Percentiles rank a stretch among this genome's conserved stretches.
phyloP scores from a whole-genome alignment of 2,888 invertebrate genomes.

The Aspidiotus rigidus region DNA sequence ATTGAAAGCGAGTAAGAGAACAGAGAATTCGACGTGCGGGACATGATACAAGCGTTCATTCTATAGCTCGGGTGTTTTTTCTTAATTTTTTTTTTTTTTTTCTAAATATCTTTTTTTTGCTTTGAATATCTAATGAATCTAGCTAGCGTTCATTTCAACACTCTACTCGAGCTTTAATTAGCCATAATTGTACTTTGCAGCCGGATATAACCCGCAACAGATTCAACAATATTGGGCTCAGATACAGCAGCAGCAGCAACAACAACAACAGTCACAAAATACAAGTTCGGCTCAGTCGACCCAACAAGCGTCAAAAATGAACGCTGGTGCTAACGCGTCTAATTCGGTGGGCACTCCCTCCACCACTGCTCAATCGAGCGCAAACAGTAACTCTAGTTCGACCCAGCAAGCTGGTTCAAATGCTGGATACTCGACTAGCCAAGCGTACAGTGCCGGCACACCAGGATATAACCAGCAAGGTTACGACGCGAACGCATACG shows the following conservation, averaged over 20 bases:
- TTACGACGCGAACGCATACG: conserved; percentile 22
- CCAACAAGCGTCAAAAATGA: conserved; percentile 18
- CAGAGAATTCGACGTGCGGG: too few relatives aligned
- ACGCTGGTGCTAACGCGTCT: conserved; percentile 9
- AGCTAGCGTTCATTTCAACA: background rate
- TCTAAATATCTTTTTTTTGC: background rate
- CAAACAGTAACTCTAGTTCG: conserved; percentile 1
- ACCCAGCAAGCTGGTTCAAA: background rate
- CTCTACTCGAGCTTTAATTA: background rate
- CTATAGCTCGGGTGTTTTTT: background rate
- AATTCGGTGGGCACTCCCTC: background rate
- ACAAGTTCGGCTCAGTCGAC: background rate
- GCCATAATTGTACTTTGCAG: background rate
- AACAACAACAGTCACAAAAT: conserved; percentile 6
- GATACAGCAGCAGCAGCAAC: conserved; percentile 27
- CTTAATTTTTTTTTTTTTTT: background rate
- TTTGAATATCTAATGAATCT: background rate
- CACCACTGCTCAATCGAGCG: conserved; percentile 6
- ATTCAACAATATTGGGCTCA: conserved; percentile 28
- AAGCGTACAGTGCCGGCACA: conserved; percentile 13
- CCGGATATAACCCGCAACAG: conserved; percentile 24
- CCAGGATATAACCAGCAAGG: conserved; percentile 23
- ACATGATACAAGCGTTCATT: too few relatives aligned
- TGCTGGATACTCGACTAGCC: conserved; percentile 14
- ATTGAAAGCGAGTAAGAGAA: too few relatives aligned